Evolutionary conservation across 2,888 invertebrate species (phyloP), one percentile per base, ranked within the genome.

Genomic region (Philaethria dido): DNA sequence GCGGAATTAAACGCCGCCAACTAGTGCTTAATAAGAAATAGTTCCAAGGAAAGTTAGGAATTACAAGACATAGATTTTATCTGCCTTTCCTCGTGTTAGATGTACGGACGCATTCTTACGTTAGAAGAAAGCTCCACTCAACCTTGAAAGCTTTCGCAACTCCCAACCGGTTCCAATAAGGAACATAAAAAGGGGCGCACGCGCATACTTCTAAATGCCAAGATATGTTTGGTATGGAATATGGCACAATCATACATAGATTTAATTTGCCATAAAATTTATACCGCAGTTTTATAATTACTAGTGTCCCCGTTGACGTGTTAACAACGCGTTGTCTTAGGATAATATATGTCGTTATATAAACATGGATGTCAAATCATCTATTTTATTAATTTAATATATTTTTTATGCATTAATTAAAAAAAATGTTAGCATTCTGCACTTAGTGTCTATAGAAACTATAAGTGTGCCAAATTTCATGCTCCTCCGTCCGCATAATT

Each of bases 61-160:
- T n/a, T 67, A 33, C 52, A 11, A 50, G 57, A 18, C 36, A 54
- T 64, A 55, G 61, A 66, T 66, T 39, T 60, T 59, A 55, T 64
- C 57, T 62, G 47, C 66, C 39, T 64, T 62, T 64, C 57, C 54
- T 69, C 64, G 39, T 60, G 68, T 68, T 57, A 68, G 63, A 63
- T 59, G 63, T 50, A 29, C 61, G 63, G 59, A 64, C 68, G 72
- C 70, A 72, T 69, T 72, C 70, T 70, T 69, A 63, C 39, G 69
- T 72, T 71, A 69, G 73, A 77, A 75, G 77, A 78, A 77, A 78
- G 78, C 74, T 70, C 54, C 50, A 66, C 55, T 69, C 73, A 75
- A 73, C 76, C 77, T 77, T 77, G 76, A 74, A 66, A 69, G 75
- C 75, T 78, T 77, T 77, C 77, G 77, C 77, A 73, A 74, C 75